Evolutionary conservation across 2,113 vertebrate species (phyloP).

Genomic region (Nematolebias whitei): DNA sequence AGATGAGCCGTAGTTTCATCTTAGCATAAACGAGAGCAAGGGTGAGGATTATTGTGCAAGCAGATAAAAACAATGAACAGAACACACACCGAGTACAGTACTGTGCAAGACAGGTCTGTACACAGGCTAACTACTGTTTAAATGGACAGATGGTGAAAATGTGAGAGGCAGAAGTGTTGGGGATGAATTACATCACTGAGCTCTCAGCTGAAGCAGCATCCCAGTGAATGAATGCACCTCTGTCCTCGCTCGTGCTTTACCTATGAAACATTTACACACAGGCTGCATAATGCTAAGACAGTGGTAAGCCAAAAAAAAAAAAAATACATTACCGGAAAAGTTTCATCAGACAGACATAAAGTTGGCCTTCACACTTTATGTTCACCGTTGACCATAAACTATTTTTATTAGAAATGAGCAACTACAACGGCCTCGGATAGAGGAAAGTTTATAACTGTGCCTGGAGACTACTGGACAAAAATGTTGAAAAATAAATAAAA

Average conservation of each 20-base stretch:
- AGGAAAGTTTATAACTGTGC: conserved; percentile 58
- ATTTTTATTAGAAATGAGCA: not conserved
- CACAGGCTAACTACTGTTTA: conserved; percentile 26
- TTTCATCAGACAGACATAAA: too few species aligned
- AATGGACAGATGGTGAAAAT: conserved; percentile 15
- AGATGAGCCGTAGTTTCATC: conserved; percentile 40
- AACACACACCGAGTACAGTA: not conserved
- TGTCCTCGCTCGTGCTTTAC: conserved; percentile 39
- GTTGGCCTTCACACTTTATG: too few species aligned
- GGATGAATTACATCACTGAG: conserved; percentile 52
- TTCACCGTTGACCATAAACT: not conserved
- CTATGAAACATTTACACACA: conserved; percentile 20
- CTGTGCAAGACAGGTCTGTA: conserved; percentile 26
- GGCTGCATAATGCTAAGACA: conserved; percentile 26
- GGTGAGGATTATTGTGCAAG: conserved; percentile 56
- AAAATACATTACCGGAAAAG: not conserved
- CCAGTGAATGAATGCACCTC: conserved; percentile 59
- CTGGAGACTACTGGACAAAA: not conserved
- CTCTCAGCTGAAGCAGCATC: conserved; percentile 7
- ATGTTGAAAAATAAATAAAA: not conserved
- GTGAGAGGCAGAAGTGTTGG: conserved; percentile 25
- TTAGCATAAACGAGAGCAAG: conserved; percentile 43
- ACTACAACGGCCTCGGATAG: conserved; percentile 20
- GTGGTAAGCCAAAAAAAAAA: not conserved
- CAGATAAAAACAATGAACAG: conserved; percentile 37